Evolutionary conservation across 2,113 vertebrate genomes (phyloP).

Genomic region (Phalacrocorax aristotelis): DNA sequence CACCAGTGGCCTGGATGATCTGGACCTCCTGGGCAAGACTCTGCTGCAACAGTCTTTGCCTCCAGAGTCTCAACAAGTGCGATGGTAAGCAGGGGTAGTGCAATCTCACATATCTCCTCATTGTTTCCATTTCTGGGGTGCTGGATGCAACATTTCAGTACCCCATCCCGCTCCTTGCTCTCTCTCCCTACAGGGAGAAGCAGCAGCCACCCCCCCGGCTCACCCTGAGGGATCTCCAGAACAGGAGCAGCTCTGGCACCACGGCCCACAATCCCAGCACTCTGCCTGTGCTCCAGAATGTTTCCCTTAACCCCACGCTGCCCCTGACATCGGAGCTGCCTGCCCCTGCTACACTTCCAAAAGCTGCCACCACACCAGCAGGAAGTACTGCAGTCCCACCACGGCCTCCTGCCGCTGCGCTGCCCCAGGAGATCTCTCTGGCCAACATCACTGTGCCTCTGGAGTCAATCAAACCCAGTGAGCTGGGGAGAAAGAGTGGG

Average conservation of each 20-base stretch:
- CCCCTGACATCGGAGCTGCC: conserved; percentile 54
- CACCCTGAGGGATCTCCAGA: conserved; percentile 90
- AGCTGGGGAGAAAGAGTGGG: conserved; percentile 28
- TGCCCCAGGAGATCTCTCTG: conserved; percentile 80
- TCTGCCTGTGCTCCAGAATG: conserved; percentile 21
- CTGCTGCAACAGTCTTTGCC: conserved; percentile 93
- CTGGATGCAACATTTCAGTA: background rate
- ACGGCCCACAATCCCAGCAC: background rate
- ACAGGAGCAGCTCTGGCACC: conserved; percentile 70
- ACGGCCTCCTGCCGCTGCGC: background rate
- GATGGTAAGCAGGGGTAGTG: conserved; percentile 81
- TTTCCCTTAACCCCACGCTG: conserved; percentile 61
- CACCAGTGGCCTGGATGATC: conserved; percentile 86
- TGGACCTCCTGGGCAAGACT: conserved; percentile 91
- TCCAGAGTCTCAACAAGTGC: conserved; percentile 89
- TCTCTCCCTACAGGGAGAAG: conserved; percentile 83
- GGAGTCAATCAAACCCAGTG: conserved; percentile 97
- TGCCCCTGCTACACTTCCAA: background rate
- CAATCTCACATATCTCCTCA: fast-evolving
- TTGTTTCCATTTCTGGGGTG: background rate
- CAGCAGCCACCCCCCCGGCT: conserved; percentile 83
- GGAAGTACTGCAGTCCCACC: conserved; percentile 13
- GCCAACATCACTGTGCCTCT: conserved; percentile 87
- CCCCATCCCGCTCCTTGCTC: background rate
- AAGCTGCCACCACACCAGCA: background rate